Evolutionary conservation across 2,113 vertebrate species (phyloP).

Genomic region (Zosterops borbonicus): DNA sequence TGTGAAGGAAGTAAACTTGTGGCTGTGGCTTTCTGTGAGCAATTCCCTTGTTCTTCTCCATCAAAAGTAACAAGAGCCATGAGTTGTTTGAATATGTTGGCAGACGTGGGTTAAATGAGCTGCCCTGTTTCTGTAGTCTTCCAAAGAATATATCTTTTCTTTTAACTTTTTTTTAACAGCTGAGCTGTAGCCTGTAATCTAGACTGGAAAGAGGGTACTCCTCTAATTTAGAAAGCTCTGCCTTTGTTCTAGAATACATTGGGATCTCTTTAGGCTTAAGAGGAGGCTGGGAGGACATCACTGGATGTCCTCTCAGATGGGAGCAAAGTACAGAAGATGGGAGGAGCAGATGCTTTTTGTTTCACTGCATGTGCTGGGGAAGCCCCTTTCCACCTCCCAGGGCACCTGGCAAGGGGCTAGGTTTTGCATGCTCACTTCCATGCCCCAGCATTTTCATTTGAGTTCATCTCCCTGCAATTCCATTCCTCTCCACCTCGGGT

Average conservation of each 20-base stretch:
- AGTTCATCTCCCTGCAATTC: slow-evolving; percentile 54
- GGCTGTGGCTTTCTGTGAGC: background rate
- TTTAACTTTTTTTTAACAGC: background rate
- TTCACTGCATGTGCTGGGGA: background rate
- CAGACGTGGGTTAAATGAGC: background rate
- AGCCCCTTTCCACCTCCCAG: background rate
- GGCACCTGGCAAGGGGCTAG: background rate
- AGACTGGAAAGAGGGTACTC: background rate
- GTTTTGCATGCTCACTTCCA: slow-evolving; percentile 57
- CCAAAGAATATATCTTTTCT: background rate
- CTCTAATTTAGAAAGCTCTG: background rate
- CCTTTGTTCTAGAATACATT: background rate
- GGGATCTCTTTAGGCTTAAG: background rate
- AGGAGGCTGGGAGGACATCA: background rate
- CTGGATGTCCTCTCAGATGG: background rate
- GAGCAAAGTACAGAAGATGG: background rate
- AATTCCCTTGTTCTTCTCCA: background rate
- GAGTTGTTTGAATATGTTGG: background rate
- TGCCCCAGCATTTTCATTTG: slow-evolving; percentile 70
- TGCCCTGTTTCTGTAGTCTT: background rate
- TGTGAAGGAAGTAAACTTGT: background rate
- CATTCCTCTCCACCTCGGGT: slow-evolving; percentile 38
- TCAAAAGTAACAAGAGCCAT: background rate
- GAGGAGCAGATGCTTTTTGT: background rate
- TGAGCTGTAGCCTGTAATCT: background rate